Percentiles rank a stretch among this genome's conserved stretches.
These are phyloP conservation scores for Entomyzon cyanotis DNA, from an alignment of 2,113 vertebrate species.

Conservation along the genomic window DNA sequence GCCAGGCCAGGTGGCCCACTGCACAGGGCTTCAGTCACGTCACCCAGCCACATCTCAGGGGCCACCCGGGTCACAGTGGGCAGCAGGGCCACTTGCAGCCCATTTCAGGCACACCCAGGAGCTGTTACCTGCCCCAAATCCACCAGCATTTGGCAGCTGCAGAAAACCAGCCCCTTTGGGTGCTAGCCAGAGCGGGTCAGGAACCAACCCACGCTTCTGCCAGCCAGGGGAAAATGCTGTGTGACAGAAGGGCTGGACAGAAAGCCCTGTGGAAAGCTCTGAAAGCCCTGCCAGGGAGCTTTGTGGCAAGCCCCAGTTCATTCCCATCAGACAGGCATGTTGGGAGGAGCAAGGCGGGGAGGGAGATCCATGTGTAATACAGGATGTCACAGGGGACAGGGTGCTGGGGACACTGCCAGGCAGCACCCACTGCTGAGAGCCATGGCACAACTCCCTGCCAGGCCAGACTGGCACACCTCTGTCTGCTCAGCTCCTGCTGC, in stretches of 20 bases:
- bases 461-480: too few relatives aligned
- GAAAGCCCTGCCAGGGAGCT: accelerated
- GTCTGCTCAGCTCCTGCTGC: too few relatives aligned
- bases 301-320: background rate
- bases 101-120: background rate
- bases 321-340: too few relatives aligned
- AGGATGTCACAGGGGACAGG: too few relatives aligned
- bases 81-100: background rate
- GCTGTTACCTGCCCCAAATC: background rate
- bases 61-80: background rate
- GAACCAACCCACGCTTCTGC: accelerated
- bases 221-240: accelerated
- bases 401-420: too few relatives aligned
- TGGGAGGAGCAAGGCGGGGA: too few relatives aligned
- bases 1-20: background rate
- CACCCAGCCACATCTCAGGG: accelerated
- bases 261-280: background rate
- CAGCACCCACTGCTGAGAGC: too few relatives aligned
- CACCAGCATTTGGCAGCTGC: background rate
- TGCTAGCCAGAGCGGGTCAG: background rate
- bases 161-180: background rate
- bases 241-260: background rate
- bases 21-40: accelerated
- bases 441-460: too few relatives aligned
- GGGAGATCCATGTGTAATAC: too few relatives aligned